Percentiles rank a stretch among this genome's conserved stretches.
Evolutionary conservation across 2,113 vertebrate species (phyloP).

Genomic region (Chloebia gouldiae): DNA sequence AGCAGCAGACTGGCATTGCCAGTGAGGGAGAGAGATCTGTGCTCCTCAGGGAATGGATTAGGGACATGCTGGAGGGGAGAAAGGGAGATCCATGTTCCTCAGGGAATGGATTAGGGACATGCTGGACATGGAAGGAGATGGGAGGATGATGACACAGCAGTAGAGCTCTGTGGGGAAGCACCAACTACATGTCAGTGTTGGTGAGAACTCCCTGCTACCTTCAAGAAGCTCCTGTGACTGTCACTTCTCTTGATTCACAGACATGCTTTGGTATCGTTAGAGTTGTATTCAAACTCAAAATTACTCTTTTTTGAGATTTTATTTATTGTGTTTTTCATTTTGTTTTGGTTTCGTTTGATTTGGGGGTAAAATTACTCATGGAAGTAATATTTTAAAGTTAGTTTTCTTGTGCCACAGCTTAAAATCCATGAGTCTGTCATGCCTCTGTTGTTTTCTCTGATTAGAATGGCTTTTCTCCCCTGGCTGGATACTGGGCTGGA

Average conservation of each 20-base stretch:
- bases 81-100: fast-evolving
- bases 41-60: not conserved
- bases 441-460: not conserved
- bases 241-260: not conserved
- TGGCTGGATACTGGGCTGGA: not conserved
- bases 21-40: fast-evolving
- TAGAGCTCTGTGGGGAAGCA: not conserved
- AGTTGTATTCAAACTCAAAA: not conserved
- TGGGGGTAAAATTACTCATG: not conserved
- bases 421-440: not conserved
- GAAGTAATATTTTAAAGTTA: not conserved
- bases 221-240: not conserved
- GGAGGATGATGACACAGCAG: not conserved
- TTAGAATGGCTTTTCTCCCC: not conserved
- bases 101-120: not conserved
- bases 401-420: not conserved
- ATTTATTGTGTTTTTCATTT: not conserved
- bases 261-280: not conserved
- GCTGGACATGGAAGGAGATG: not conserved
- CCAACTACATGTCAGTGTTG: not conserved
- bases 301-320: not conserved
- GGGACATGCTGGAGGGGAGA: not conserved
- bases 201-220: not conserved
- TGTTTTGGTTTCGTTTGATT: not conserved
- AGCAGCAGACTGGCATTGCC: not conserved